Evolutionary conservation across 2,888 invertebrate genomes (phyloP), one percentile per base, ranked within the genome.

Genomic region (Rhamnusium bicolor): DNA sequence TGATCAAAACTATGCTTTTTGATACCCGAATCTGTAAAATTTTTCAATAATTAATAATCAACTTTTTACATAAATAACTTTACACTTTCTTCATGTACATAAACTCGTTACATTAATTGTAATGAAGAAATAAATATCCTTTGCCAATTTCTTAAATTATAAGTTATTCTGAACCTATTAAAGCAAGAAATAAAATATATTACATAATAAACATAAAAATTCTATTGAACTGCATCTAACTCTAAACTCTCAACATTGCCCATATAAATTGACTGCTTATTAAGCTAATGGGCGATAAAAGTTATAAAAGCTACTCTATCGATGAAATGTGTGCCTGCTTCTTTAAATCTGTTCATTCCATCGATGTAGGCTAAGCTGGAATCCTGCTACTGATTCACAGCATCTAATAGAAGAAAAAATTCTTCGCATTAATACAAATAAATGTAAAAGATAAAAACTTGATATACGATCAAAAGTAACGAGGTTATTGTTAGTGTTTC

Each of bases 211-310:
- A n/a, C n/a, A n/a, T 40, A 40, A 40, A n/a, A 40, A 40, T n/a
- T 1, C 40, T 40, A 40, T 40, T 40, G 40, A 40, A 40, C 12
- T 40, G 40, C 40, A n/a, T 40, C 40, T 40, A 40, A 40, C n/a
- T 40, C 40, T n/a, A 40, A 40, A 40, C 40, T 40, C 40, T 40
- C 40, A 0, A n/a, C 40, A 40, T 40, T 40, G 40, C 40, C 27
- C 27, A 29, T 27, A 16, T 16, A 32, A 29, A 8, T 27, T 21
- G 27, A 32, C 32, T n/a, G 73, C 73, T 73, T 73, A 73, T 73
- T 73, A 73, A 73, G 70, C 70, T 73, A 73, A 73, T 73, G 69
- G 70, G 68, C 70, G 56, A 73, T 73, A 73, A 73, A 73, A 73
- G 70, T 73, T 67, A 27, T 54, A 54, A 54, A 54, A 58, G 58